phyloP scores from a whole-genome alignment of 1,140 invertebrate genomes.

The Hirudo medicinalis region DNA sequence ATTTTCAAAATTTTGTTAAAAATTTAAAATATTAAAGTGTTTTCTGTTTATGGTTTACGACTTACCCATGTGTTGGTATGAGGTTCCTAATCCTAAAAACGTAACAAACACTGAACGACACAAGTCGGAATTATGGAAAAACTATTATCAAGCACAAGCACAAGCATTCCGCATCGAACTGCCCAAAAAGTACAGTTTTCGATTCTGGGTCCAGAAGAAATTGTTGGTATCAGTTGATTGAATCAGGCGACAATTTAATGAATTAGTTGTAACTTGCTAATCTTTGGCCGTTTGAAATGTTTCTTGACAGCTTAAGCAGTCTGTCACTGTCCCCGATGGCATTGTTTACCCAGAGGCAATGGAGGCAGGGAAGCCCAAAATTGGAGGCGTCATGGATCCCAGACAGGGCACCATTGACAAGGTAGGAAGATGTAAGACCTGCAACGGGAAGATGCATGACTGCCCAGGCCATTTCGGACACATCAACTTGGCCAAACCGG shows the following conservation, averaged over 20 bases:
- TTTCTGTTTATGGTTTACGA: no score
- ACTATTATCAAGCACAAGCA: no score
- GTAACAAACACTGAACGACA: no score
- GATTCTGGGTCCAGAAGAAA: constrained; percentile 95
- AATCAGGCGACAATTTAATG: background rate
- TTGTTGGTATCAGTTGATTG: constrained; percentile 55
- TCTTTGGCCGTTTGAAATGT: constrained; percentile 2
- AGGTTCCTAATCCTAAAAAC: no score
- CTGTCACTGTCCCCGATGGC: constrained; percentile 72
- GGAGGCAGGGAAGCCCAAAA: constrained; percentile 91
- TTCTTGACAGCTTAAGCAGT: constrained; percentile 55
- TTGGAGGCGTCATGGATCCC: constrained; percentile 95
- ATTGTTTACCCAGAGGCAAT: constrained; percentile 93
- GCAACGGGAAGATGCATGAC: constrained; percentile 92
- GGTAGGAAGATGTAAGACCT: constrained; percentile 78
- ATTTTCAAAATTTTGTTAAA: no score
- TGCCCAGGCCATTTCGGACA: constrained; percentile 99
- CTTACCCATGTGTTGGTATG: no score
- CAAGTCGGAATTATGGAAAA: no score
- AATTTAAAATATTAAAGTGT: no score
- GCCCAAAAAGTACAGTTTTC: constrained; percentile 96
- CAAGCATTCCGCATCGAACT: constrained; percentile 55
- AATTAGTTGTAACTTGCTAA: constrained; percentile 1
- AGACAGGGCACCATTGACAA: constrained; percentile 93
- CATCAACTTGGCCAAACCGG: constrained; percentile 92